A percentile compares a stretch with the other conserved stretches of the same genome.
Evolutionary conservation across 2,797 vertebrate genomes (phyloP).

Genomic region (Clarias laeviceps): DNA sequence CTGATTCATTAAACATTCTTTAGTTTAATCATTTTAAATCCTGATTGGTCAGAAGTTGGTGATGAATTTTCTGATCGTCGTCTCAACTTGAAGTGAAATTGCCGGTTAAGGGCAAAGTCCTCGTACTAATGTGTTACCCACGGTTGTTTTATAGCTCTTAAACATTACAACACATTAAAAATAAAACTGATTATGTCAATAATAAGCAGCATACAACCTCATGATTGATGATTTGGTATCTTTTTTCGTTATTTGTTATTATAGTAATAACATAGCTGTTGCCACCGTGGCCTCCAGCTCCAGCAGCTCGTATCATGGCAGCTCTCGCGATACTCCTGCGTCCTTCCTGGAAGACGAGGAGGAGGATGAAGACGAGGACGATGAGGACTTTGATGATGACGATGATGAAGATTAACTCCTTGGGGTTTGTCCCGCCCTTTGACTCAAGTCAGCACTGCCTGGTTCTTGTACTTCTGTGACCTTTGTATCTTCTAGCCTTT

Average conservation of each 20-base stretch:
- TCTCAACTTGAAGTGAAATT: neutral
- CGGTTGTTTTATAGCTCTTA: neutral
- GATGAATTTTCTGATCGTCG: neutral
- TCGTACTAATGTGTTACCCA: no score
- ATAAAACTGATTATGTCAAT: no score
- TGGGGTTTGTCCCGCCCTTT: neutral
- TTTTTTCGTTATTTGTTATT: neutral
- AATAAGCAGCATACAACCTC: neutral
- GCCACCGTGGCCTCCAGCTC: slow-evolving; percentile 92
- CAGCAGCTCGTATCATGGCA: slow-evolving; percentile 93
- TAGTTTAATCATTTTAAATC: neutral
- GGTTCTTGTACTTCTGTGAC: neutral
- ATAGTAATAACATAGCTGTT: slow-evolving; percentile 85
- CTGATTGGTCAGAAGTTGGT: no score
- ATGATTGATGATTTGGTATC: neutral
- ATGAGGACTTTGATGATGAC: slow-evolving; percentile 91
- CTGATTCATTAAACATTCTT: neutral
- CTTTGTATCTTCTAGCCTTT: slow-evolving; percentile 23
- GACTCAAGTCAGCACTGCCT: neutral
- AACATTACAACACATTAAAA: neutral
- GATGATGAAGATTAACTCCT: slow-evolving; percentile 88
- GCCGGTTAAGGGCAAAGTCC: neutral
- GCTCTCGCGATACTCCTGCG: slow-evolving; percentile 93
- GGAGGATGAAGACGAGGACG: slow-evolving; percentile 87
- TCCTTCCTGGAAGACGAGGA: slow-evolving; percentile 88